These are phyloP conservation scores for Hafferia zeledoni DNA, from an alignment of 2,797 vertebrate genomes.

Conservation along the genomic window DNA sequence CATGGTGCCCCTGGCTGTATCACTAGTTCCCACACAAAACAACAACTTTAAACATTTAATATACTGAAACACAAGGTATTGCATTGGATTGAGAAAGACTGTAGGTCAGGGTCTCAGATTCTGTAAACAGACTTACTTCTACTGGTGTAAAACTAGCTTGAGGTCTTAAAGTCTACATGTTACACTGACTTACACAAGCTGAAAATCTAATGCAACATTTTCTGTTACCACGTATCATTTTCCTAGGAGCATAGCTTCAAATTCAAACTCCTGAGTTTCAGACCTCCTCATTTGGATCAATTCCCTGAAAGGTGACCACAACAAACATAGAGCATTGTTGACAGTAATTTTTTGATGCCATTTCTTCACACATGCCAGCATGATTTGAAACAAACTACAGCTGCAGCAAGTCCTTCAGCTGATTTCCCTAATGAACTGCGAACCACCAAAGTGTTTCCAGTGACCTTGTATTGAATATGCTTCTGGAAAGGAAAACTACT, in stretches of 20 bases:
- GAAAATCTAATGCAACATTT: background rate
- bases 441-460: slow-evolving; percentile 65
- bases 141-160: background rate
- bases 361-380: slow-evolving; percentile 59
- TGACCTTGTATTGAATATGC: slow-evolving; percentile 63
- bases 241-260: background rate
- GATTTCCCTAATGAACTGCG: slow-evolving; percentile 76
- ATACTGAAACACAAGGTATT: background rate
- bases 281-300: background rate
- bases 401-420: slow-evolving; percentile 60
- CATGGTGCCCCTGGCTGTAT: background rate
- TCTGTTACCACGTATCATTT: background rate
- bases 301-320: slow-evolving; percentile 58
- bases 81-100: background rate
- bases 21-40: background rate
- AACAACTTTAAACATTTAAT: background rate
- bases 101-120: background rate
- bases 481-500: slow-evolving; percentile 50
- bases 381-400: slow-evolving; percentile 71
- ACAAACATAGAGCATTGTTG: slow-evolving; percentile 35
- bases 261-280: background rate
- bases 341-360: slow-evolving; percentile 18
- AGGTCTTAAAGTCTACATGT: background rate
- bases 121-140: background rate
- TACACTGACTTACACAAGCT: background rate